Base-by-base conservation (phyloP, 2,113 vertebrate genomes). In the Regulus satrapa region DNA sequence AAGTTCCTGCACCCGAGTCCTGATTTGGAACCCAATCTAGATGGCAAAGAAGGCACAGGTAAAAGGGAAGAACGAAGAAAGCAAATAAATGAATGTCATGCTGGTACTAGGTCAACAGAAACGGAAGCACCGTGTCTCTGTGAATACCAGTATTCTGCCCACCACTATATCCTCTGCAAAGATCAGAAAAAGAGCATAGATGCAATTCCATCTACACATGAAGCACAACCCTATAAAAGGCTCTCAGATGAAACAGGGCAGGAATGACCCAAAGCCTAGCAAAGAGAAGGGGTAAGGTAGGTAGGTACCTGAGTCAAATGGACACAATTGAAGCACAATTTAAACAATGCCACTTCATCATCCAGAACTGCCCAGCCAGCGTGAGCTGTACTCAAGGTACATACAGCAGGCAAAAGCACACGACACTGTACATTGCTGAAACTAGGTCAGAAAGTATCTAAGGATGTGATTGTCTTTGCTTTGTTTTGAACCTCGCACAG, bases 1-100 rank as follows among this genome's bases (percentile, higher is more conserved):
- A 80, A 99, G 98, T 95, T 99, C 99, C 91, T 99, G 99, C 61
- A 99, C 99, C 4, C 99, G 98, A 4, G 98, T 98, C 95, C 97
- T 99, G 95, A 99, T 99, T 98, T 99, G 99, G 95, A 99, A 99
- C n/a, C 99, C 99, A 8, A 99, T 99, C 99, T 99, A 96, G 49
- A 93, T 97, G 75, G 92, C 52, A 72, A 87, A 92, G 63, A 26
- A 71, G 17, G 7, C 64, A 82, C 25, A 68, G 14, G 83, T 54
- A n/a, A 86, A 75, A 79, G 76, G 36, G 31, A 69, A 76, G 19
- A 14, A 61, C 67, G 31, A 85, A 17, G 48, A 71, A 97, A 89
- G n/a, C 55, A 63, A 91, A 73, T 38, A 64, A 87, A 69, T 15
- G 34, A 19, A 55, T 18, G 13, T 10, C 34, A 62, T 16, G 20